phyloP scores from a whole-genome alignment of 2,797 vertebrate species.

The Gadopsis marmoratus region DNA sequence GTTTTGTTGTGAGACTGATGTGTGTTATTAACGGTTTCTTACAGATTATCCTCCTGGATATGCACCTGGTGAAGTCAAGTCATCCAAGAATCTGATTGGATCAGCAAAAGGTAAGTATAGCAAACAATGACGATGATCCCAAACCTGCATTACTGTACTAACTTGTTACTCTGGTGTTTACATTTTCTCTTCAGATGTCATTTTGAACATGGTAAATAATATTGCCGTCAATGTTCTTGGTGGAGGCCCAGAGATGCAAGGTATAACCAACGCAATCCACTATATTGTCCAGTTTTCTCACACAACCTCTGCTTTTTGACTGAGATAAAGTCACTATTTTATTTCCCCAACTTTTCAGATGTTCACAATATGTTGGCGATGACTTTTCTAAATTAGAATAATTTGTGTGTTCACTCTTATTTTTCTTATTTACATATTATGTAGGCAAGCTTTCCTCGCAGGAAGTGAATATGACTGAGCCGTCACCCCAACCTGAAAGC shows the following conservation, averaged over 20 bases:
- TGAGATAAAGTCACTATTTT: background rate
- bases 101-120: constrained; percentile 93
- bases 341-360: background rate
- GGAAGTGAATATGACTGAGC: constrained; percentile 78
- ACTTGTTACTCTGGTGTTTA: constrained; percentile 3
- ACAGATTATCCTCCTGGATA: constrained; percentile 92
- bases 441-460: constrained; percentile 77
- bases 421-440: constrained; percentile 7
- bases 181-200: constrained; percentile 88
- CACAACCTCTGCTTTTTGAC: background rate
- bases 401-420: background rate
- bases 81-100: constrained; percentile 93
- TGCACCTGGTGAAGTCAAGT: constrained; percentile 88
- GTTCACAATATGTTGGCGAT: background rate
- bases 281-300: background rate
- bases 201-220: constrained; percentile 97
- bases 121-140: background rate
- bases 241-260: constrained; percentile 85
- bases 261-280: constrained; percentile 51
- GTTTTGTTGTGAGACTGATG: background rate
- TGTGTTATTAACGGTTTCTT: constrained; percentile 5
- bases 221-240: constrained; percentile 97
- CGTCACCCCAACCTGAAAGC: constrained; percentile 33
- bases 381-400: background rate
- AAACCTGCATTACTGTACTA: background rate